Percentiles rank a stretch among this genome's conserved stretches.
Evolutionary conservation across 1,140 invertebrate genomes (phyloP).

Genomic region (Drosophila triauraria): DNA sequence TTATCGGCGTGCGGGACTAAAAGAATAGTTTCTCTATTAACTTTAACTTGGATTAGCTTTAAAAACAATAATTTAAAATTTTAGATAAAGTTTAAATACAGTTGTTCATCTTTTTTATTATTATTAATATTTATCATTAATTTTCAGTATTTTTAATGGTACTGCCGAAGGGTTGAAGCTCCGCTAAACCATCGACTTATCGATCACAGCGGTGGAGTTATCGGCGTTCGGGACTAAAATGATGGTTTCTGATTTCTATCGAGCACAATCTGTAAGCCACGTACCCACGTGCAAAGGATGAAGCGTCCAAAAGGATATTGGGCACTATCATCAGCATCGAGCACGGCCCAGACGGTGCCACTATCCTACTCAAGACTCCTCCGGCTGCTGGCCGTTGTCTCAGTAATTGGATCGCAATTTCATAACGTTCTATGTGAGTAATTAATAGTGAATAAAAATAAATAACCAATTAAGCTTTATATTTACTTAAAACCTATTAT

Average conservation of each 20-base stretch:
- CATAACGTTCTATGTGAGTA: conserved; percentile 50
- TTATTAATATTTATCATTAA: not conserved
- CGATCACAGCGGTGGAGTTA: conserved; percentile 30
- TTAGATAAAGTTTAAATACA: too few species aligned
- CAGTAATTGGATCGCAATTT: conserved; percentile 54
- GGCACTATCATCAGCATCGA: conserved; percentile 62
- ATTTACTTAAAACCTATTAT: too few species aligned
- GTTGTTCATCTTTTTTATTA: not conserved
- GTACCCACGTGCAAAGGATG: conserved; percentile 78
- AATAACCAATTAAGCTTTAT: too few species aligned
- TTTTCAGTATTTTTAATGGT: conserved; percentile 5
- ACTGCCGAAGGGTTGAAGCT: conserved; percentile 8
- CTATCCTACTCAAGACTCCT: conserved; percentile 35
- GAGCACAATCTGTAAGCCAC: conserved; percentile 61
- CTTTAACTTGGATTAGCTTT: too few species aligned
- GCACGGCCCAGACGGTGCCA: conserved; percentile 39
- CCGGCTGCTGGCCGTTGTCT: conserved; percentile 52
- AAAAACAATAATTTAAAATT: too few species aligned
- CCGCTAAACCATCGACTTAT: conserved; percentile 6
- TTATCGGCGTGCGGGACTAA: too few species aligned
- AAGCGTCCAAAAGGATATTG: conserved; percentile 61
- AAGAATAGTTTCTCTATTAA: too few species aligned
- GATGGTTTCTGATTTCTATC: conserved; percentile 65
- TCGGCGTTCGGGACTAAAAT: conserved; percentile 49
- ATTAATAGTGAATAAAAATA: too few species aligned